Evolutionary conservation across 2,888 invertebrate genomes (phyloP), one percentile per base, ranked within the genome.

Genomic region (Bruchidius siliquastri): DNA sequence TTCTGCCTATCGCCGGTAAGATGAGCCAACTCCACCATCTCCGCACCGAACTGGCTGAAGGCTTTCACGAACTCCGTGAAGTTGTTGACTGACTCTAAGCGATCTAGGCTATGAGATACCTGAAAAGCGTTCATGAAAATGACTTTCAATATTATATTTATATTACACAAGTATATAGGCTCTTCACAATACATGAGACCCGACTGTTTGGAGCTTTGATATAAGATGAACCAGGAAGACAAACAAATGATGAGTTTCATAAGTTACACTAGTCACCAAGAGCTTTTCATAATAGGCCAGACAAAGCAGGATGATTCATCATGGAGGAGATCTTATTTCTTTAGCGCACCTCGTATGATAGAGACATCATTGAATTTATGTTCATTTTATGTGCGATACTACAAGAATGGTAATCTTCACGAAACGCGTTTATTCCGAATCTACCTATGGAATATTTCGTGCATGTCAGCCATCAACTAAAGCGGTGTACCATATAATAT

Each of bases 11-110:
- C 92, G 67, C 91, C 97, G 21, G 97, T 97, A 75, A 98, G 90
- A 85, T 98, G 95, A 22, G 99, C 98, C 80, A 99, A 88, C 86
- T 99, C 98, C 78, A 99, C 98, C 98, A 99, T 99, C 86, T 99
- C 98, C 22, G 94, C 94, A 68, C 99, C 99, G 86, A 99, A 99
- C 86, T 98, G 96, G 80, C 98, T 97, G 88, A 99, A 99, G 22
- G 98, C 97, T 85, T 97, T 96, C 74, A 99, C 98, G 87, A 99
- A 99, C 88, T 99, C 99, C 72, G 98, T 96, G 85, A 96, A 96
- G 88, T 95, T 96, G 80, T 94, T 93, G 77, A 96, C 95, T 71
- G 94, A 94, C 87, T 96, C 96, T 82, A 96, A 88, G 75, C 95
- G 91, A 81, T 94, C 94, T 83, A 96, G 89, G 82, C 94, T 93